Evolutionary conservation across 2,888 invertebrate species (phyloP), one percentile per base, ranked within the genome.

Genomic region (Temnothorax ravouxi): DNA sequence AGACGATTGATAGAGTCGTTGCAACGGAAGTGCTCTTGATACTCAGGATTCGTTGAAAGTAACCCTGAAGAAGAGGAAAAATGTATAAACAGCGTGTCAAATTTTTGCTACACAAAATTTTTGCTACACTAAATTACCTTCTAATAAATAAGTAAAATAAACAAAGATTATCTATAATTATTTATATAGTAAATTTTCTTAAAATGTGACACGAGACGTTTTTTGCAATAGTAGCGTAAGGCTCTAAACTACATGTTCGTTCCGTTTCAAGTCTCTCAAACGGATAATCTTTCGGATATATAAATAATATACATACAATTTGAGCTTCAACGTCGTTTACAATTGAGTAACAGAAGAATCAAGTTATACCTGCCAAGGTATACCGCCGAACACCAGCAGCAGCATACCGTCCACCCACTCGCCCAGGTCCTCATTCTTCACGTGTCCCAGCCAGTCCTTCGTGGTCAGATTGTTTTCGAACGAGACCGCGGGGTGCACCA

Each of bases 21-120:
- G 97, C 97, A 79, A 96, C 95, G n/a, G 95, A 92, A 4, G 96
- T 96, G 34, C 96, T 96, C 91, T 96, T 96, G 72, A 97, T 96
- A 41, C 97, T 97, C 80, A 97, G 94, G 21, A 97, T 96, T 77
- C 97, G 95, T 95, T 97, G 97, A 92, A 97, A 97, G 92, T 97
- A 97, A 21, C 96, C 96, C 95, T 95, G 84, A 9, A 83, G 21
- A 47, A 25, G 34, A 29, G 44, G 15, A 38, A 13, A 18, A 13
- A 44, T 6, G 25, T 41, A 1, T 72, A 21, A 52, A 52, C 15
- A 1, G 5, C 11, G 15, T 64, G 11, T 67, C 25, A 47, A 29
- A 66, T 5, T 47, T 62, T 47, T 62, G n/a, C 9, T 25, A 44
- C 18, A 11, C n/a, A n/a, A 47, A 29, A 66, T 5, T 47, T 62